Conservation (phyloP, 1,140 invertebrate genomes). For the Eufriesea mexicana region DNA sequence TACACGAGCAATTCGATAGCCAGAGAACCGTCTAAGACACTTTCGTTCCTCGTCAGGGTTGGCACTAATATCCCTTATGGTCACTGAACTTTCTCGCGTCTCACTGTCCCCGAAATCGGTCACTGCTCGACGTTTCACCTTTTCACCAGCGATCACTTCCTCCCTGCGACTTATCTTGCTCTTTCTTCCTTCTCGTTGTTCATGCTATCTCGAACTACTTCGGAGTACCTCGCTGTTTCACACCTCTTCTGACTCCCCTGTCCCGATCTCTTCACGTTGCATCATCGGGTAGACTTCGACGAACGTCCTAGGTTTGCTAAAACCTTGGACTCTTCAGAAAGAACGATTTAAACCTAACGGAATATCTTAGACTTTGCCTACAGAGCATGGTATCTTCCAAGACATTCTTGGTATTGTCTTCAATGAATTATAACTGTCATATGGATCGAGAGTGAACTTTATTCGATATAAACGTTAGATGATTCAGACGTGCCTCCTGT, state of each 20-base stretch:
- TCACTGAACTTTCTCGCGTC: slow-evolving; percentile 79
- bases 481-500: not conserved
- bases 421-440: not conserved
- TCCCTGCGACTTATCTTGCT: not conserved
- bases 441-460: not conserved
- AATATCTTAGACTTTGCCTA: not conserved
- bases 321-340: not conserved
- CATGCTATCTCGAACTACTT: not conserved
- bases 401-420: not conserved
- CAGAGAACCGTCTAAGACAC: slow-evolving; percentile 67
- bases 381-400: not conserved
- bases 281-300: not conserved
- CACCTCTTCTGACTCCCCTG: not conserved
- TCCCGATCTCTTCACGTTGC: not conserved
- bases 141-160: slow-evolving; percentile 22
- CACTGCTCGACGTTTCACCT: slow-evolving; percentile 46
- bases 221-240: not conserved
- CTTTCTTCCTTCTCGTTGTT: not conserved
- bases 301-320: not conserved
- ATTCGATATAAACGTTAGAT: not conserved
- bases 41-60: slow-evolving; percentile 69
- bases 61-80: slow-evolving; percentile 79
- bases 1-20: slow-evolving; percentile 70
- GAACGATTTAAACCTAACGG: not conserved
- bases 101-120: slow-evolving; percentile 54